These are phyloP conservation scores for Dunckerocampus dactyliophorus DNA, from an alignment of 2,113 vertebrate genomes.

Conservation along the genomic window DNA sequence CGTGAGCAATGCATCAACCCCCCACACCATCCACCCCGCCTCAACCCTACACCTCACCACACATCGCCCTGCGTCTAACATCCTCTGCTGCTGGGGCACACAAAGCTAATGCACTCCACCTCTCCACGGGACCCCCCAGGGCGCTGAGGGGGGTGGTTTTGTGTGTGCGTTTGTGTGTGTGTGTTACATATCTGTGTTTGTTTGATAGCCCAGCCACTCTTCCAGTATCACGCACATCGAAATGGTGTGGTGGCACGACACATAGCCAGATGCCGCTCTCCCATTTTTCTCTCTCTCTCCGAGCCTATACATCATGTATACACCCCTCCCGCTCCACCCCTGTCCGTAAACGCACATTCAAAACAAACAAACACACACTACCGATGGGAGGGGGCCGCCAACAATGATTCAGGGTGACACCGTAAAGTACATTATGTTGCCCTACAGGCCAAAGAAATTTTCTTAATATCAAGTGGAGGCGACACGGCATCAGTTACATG, in stretches of 20 bases:
- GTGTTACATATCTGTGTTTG: slow-evolving; percentile 20
- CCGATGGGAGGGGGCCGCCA: slow-evolving; percentile 6
- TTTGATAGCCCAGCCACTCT: slow-evolving; percentile 37
- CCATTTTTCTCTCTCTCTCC: slow-evolving; percentile 6
- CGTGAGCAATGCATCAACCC: slow-evolving; percentile 53
- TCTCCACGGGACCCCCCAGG: slow-evolving; percentile 36
- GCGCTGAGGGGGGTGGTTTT: slow-evolving; percentile 20
- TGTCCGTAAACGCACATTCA: slow-evolving; percentile 41
- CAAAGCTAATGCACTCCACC: slow-evolving; percentile 62
- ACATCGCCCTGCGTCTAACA: slow-evolving; percentile 24
- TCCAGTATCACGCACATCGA: slow-evolving; percentile 63
- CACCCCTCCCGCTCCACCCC: slow-evolving; percentile 9
- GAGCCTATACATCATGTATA: slow-evolving; percentile 11
- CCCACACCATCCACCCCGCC: slow-evolving; percentile 24
- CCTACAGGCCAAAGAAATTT: slow-evolving; percentile 15
- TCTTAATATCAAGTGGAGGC: slow-evolving; percentile 4
- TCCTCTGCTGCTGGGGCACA: slow-evolving; percentile 52
- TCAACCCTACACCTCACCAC: slow-evolving; percentile 12
- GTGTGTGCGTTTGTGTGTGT: slow-evolving; percentile 35
- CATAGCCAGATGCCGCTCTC: slow-evolving; percentile 21
- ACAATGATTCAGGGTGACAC: slow-evolving; percentile 34
- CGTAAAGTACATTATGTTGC: slow-evolving; percentile 16
- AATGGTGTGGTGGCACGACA: slow-evolving; percentile 53
- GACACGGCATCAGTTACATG: not conserved
- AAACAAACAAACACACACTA: slow-evolving; percentile 61